These are phyloP conservation scores for Magallana angulata DNA, from an alignment of 1,140 invertebrate species.

Conservation along the genomic window DNA sequence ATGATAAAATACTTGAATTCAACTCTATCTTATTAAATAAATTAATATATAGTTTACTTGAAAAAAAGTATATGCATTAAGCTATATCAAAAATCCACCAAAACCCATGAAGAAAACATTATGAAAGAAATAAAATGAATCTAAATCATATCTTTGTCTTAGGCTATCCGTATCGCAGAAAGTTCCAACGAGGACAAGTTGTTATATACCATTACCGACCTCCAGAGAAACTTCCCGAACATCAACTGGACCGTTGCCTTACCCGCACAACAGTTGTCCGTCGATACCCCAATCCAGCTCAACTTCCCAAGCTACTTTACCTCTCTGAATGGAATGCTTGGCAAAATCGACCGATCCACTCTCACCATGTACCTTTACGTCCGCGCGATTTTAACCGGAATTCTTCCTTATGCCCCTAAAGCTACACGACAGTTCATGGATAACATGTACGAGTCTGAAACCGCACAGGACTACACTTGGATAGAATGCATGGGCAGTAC, in stretches of 20 bases:
- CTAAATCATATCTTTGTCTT: neutral
- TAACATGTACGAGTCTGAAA: slow-evolving; percentile 5
- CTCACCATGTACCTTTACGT: neutral
- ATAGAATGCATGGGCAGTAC: neutral
- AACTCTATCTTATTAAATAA: no score
- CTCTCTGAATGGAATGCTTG: neutral
- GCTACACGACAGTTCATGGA: slow-evolving; percentile 12
- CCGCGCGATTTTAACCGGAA: neutral
- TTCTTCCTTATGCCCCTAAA: neutral
- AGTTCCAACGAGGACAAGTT: neutral
- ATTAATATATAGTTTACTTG: neutral
- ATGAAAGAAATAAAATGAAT: no score
- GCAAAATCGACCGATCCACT: neutral
- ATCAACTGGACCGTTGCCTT: neutral
- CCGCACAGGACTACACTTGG: neutral
- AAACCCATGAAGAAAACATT: neutral
- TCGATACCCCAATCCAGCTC: neutral
- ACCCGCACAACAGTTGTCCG: neutral
- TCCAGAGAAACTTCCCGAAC: neutral
- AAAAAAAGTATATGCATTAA: neutral
- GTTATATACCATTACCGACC: neutral
- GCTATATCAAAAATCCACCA: neutral
- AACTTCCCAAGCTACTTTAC: slow-evolving; percentile 2
- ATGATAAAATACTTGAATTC: neutral
- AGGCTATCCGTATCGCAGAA: slow-evolving; percentile 7